These are phyloP conservation scores for Cyanoramphus novaezelandiae DNA, from an alignment of 2,113 vertebrate genomes.

Conservation along the genomic window DNA sequence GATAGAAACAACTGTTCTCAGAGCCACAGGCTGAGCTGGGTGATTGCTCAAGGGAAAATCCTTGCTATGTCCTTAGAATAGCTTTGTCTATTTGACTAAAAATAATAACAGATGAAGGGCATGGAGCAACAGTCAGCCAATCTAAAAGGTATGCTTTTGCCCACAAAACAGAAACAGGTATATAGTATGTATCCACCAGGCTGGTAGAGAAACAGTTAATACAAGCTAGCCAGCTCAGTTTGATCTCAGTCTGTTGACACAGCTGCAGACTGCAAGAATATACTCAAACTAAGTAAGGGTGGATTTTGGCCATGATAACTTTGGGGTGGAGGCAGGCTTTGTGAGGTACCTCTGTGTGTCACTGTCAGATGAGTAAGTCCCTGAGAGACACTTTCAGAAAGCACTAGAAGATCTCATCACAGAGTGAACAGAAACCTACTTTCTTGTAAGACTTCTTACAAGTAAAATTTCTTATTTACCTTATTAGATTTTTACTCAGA, in stretches of 20 bases:
- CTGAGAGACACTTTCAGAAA: background rate
- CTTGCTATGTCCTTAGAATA: background rate
- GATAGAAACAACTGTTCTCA: background rate
- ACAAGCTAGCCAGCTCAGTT: rapidly evolving
- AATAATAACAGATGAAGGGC: background rate
- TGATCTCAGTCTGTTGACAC: conserved; percentile 3
- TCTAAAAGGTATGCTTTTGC: background rate
- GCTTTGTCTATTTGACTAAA: background rate
- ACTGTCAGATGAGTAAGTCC: background rate
- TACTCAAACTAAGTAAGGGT: background rate
- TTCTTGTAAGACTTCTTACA: background rate
- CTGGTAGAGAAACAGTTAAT: background rate
- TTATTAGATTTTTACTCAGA: background rate
- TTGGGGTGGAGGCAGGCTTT: background rate
- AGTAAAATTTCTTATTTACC: background rate
- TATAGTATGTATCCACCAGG: background rate
- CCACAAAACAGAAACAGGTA: background rate
- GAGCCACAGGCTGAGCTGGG: background rate
- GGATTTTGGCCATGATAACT: background rate
- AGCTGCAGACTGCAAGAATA: background rate
- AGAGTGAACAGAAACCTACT: background rate
- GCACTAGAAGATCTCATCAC: rapidly evolving
- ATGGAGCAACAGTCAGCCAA: background rate
- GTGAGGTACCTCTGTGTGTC: background rate
- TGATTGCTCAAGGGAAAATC: background rate